These are phyloP conservation scores for Whitmania pigra DNA, from an alignment of 1,140 invertebrate species.

Conservation along the genomic window DNA sequence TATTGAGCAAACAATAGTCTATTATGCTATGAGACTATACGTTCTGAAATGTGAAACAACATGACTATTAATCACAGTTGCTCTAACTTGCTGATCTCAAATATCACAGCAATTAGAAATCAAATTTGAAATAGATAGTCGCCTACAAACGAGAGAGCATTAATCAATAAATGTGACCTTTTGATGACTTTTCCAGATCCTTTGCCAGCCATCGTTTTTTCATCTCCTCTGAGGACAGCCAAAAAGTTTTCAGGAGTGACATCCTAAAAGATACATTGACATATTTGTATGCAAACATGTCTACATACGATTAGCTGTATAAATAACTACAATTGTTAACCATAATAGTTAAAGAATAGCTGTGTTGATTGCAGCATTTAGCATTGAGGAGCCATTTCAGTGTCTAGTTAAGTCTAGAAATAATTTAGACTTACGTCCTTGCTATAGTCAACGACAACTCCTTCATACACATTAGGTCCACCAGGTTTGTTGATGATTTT, in stretches of 20 bases:
- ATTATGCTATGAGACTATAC: too few relatives aligned
- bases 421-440: constrained; percentile 6
- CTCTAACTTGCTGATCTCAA: too few relatives aligned
- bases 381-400: neutral
- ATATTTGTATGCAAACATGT: neutral
- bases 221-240: constrained; percentile 17
- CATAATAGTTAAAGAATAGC: too few relatives aligned
- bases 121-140: too few relatives aligned
- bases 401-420: neutral
- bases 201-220: constrained; percentile 11
- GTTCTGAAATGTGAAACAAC: too few relatives aligned
- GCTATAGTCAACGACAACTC: constrained; percentile 22
- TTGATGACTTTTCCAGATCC: constrained; percentile 23
- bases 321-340: too few relatives aligned
- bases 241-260: constrained; percentile 23
- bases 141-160: too few relatives aligned
- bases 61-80: too few relatives aligned
- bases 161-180: constrained; percentile 9
- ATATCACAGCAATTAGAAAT: too few relatives aligned
- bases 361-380: too few relatives aligned
- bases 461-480: constrained; percentile 35
- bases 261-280: constrained; percentile 9
- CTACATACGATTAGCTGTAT: too few relatives aligned
- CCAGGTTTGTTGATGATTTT: constrained; percentile 51
- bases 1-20: too few relatives aligned